phyloP scores from a whole-genome alignment of 2,797 vertebrate genomes.

The Zenarchopterus dispar region DNA sequence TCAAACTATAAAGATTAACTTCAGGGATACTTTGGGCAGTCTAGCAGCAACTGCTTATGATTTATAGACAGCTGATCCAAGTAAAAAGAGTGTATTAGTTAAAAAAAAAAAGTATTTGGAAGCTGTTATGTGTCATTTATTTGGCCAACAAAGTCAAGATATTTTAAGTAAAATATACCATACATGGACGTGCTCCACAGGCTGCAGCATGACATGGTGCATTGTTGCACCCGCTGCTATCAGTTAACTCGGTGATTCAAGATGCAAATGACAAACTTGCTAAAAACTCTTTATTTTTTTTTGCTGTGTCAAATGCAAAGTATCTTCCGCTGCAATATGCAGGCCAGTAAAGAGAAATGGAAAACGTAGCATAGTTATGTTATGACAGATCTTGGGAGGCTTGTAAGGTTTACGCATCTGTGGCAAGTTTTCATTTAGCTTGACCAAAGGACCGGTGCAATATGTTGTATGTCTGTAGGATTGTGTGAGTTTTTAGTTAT shows the following conservation, averaged over 20 bases:
- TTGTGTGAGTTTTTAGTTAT: no score
- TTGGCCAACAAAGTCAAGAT: not conserved
- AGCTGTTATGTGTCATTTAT: no score
- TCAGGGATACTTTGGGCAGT: no score
- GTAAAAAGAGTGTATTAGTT: no score
- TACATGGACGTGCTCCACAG: slow-evolving; percentile 10
- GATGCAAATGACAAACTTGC: slow-evolving; percentile 61
- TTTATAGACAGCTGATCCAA: no score
- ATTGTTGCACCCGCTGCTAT: slow-evolving; percentile 13
- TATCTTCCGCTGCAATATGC: not conserved
- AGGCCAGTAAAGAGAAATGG: not conserved
- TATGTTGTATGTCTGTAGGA: no score
- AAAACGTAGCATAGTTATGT: not conserved
- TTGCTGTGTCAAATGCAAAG: slow-evolving; percentile 52
- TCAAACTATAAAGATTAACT: no score
- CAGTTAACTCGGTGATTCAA: slow-evolving; percentile 23
- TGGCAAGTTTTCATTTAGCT: no score
- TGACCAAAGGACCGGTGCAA: no score
- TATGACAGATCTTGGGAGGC: not conserved
- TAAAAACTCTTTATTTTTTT: slow-evolving; percentile 34
- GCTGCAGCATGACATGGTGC: slow-evolving; percentile 8
- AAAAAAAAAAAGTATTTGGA: no score
- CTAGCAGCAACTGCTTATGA: no score
- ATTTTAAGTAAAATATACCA: not conserved
- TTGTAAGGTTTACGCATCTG: no score